phyloP scores from a whole-genome alignment of 1,140 invertebrate species.

The Drosophila seguyi region DNA sequence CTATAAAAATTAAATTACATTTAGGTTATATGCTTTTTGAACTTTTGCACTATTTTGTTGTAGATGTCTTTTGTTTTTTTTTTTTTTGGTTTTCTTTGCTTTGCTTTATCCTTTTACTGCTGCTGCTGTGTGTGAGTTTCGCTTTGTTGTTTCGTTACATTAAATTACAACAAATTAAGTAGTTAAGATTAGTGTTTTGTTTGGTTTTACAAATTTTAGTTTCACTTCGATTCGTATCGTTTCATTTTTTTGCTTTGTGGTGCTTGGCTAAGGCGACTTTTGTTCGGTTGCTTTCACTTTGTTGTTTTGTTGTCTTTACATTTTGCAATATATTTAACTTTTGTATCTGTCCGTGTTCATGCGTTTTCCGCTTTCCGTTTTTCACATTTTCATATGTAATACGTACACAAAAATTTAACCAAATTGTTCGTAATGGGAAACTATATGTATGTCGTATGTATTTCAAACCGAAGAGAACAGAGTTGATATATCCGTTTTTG shows the following conservation, averaged over 20 bases:
- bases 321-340: constrained; percentile 79
- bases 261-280: constrained; percentile 84
- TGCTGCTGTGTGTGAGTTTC: constrained; percentile 54
- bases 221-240: constrained; percentile 55
- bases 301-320: constrained; percentile 73
- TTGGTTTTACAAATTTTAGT: constrained; percentile 67
- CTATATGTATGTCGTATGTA: not conserved
- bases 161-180: constrained; percentile 76
- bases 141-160: constrained; percentile 38
- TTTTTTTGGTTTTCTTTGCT: not conserved
- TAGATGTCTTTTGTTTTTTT: constrained; percentile 37
- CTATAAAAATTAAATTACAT: constrained; percentile 84
- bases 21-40: constrained; percentile 60
- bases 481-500: not conserved
- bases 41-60: constrained; percentile 79
- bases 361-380: constrained; percentile 41
- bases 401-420: constrained; percentile 44
- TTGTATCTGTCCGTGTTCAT: constrained; percentile 54
- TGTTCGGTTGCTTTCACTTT: constrained; percentile 75
- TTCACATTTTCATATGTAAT: constrained; percentile 48
- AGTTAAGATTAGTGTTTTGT: constrained; percentile 63
- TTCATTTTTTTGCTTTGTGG: constrained; percentile 78
- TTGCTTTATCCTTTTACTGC: constrained; percentile 5
- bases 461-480: constrained; percentile 10
- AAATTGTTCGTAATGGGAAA: constrained; percentile 48